Conservation (phyloP, 2,113 vertebrate species). For the Probosciger aterrimus region DNA sequence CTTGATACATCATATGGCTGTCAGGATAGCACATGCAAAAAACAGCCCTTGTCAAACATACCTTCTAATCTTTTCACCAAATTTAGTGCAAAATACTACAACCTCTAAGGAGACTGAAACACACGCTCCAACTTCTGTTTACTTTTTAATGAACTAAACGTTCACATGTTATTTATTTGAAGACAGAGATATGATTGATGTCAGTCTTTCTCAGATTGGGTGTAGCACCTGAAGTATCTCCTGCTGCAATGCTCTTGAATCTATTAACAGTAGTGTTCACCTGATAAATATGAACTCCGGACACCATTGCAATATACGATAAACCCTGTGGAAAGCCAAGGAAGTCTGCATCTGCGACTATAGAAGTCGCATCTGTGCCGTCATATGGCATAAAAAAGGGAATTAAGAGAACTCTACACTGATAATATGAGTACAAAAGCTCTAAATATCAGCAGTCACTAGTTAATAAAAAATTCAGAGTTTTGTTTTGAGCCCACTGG, state of each 20-base stretch:
- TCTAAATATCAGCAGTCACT: neutral
- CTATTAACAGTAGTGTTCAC: neutral
- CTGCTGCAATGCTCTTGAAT: neutral
- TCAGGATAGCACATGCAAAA: neutral
- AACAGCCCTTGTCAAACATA: neutral
- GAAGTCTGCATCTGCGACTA: no score
- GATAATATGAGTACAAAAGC: neutral
- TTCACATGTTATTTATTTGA: neutral
- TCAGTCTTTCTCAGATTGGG: neutral
- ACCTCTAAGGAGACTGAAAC: neutral
- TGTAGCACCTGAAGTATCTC: neutral
- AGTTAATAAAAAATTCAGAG: neutral
- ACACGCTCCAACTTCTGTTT: neutral
- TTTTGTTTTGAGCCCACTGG: slow-evolving; percentile 12
- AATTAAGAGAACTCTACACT: neutral
- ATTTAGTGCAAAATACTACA: neutral
- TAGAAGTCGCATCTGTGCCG: neutral
- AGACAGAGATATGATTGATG: neutral
- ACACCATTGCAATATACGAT: neutral
- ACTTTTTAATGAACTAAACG: neutral
- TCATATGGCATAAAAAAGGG: neutral
- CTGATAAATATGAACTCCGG: neutral
- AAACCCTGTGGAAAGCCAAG: neutral
- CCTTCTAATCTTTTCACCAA: neutral
- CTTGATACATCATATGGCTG: neutral